phyloP scores from a whole-genome alignment of 2,888 invertebrate genomes.

The Hemistola chrysoprasaria region DNA sequence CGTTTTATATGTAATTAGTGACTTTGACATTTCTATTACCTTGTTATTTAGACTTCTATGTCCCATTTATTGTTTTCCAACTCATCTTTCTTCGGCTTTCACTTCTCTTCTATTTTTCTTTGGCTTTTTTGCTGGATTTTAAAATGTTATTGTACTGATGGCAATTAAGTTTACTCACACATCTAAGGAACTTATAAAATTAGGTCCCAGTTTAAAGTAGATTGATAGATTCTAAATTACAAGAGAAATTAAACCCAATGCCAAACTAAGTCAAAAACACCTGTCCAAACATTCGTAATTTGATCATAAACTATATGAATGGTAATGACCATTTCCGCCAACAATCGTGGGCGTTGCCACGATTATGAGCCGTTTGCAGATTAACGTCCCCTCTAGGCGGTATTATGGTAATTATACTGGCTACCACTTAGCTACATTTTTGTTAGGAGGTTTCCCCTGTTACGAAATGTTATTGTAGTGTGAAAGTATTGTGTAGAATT shows the following conservation, averaged over 20 bases:
- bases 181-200: no score
- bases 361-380: conserved; percentile 16
- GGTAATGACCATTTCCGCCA: conserved; percentile 20
- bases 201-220: no score
- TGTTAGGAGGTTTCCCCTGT: conserved; percentile 3
- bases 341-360: conserved; percentile 23
- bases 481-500: conserved; percentile 4
- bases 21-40: no score
- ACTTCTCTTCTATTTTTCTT: no score
- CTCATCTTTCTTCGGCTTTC: no score
- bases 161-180: no score
- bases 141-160: no score
- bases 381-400: conserved; percentile 12
- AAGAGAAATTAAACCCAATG: no score
- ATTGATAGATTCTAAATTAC: no score
- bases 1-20: no score
- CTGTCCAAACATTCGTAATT: conserved; percentile 11
- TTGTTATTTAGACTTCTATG: no score
- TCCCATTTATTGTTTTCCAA: no score
- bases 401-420: conserved; percentile 21
- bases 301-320: not conserved
- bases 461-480: conserved; percentile 3
- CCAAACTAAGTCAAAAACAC: conserved; percentile 8
- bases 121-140: conserved; percentile 9
- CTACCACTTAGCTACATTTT: conserved; percentile 18